A percentile compares a stretch with the other conserved stretches of the same genome.
phyloP scores from a whole-genome alignment of 2,113 vertebrate species.

The Sceloporus tristichus region DNA sequence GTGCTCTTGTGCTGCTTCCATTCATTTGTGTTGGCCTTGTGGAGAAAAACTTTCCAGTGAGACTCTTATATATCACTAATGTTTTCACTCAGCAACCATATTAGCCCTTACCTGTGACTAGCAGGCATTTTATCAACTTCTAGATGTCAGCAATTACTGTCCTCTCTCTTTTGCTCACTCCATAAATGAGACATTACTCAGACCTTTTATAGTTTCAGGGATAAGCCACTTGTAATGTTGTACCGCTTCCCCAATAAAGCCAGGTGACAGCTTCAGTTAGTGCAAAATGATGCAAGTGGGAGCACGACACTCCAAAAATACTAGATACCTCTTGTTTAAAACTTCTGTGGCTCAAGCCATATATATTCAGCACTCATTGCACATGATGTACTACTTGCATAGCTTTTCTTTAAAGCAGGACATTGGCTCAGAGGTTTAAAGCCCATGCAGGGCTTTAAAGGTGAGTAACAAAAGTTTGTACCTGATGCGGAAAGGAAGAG shows the following conservation, averaged over 20 bases:
- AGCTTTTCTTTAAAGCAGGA: constrained; percentile 35
- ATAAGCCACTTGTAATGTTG: constrained; percentile 25
- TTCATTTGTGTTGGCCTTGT: not conserved
- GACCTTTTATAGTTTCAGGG: constrained; percentile 8
- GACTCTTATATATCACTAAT: not conserved
- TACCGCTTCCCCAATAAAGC: not conserved
- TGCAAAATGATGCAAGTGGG: not conserved
- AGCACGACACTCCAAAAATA: constrained; percentile 27
- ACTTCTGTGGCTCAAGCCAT: not conserved
- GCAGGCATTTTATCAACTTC: not conserved
- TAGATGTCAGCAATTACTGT: not conserved
- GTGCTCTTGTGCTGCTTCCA: not conserved
- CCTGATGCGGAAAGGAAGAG: too few relatives aligned
- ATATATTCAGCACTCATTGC: not conserved
- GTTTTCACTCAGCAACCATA: not conserved
- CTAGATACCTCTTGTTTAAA: not conserved
- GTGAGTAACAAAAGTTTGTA: too few relatives aligned
- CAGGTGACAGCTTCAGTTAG: constrained; percentile 8
- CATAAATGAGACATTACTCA: not conserved
- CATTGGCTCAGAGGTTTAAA: not conserved
- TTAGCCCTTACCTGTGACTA: not conserved
- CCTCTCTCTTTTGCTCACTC: not conserved
- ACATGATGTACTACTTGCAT: constrained; percentile 1
- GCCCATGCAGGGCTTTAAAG: too few relatives aligned
- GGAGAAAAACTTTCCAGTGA: not conserved